These are phyloP conservation scores for Noctua comes DNA, from an alignment of 2,888 invertebrate species.

Conservation along the genomic window DNA sequence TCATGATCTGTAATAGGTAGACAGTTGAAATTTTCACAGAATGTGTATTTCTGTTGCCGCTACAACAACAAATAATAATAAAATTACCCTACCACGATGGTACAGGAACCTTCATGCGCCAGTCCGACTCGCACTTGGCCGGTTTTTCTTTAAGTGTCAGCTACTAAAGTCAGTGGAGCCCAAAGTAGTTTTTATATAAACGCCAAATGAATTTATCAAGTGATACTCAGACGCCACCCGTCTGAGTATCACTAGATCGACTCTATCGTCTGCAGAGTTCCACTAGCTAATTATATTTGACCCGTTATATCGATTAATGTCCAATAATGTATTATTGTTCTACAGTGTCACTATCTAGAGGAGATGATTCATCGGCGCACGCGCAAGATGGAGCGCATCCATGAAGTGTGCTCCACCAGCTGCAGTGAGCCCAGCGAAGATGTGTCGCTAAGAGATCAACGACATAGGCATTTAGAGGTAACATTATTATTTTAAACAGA, in stretches of 20 bases:
- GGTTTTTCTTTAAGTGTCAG: too few relatives aligned
- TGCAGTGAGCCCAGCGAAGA: constrained; percentile 96
- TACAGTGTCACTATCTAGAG: constrained; percentile 90
- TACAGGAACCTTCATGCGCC: too few relatives aligned
- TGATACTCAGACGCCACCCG: not conserved
- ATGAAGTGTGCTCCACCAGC: constrained; percentile 92
- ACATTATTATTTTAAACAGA: too few relatives aligned
- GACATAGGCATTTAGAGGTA: constrained; percentile 67
- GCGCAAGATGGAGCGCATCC: constrained; percentile 93
- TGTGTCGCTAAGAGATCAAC: constrained; percentile 91
- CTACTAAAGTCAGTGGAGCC: too few relatives aligned
- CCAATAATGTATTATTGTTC: not conserved
- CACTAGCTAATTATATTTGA: not conserved
- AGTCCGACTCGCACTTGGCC: too few relatives aligned
- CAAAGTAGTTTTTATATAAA: too few relatives aligned
- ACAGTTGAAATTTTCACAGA: too few relatives aligned
- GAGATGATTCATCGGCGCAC: constrained; percentile 92
- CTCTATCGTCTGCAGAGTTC: not conserved
- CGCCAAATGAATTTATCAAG: not conserved
- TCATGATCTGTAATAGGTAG: too few relatives aligned
- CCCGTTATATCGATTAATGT: not conserved
- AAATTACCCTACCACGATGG: too few relatives aligned
- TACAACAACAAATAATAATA: too few relatives aligned
- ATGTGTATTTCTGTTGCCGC: too few relatives aligned
- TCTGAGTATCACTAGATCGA: too few relatives aligned